These are phyloP conservation scores for Catalaphyllia jardinei DNA, from an alignment of 64 coral and sea anemone genomes.

Conservation along the genomic window DNA sequence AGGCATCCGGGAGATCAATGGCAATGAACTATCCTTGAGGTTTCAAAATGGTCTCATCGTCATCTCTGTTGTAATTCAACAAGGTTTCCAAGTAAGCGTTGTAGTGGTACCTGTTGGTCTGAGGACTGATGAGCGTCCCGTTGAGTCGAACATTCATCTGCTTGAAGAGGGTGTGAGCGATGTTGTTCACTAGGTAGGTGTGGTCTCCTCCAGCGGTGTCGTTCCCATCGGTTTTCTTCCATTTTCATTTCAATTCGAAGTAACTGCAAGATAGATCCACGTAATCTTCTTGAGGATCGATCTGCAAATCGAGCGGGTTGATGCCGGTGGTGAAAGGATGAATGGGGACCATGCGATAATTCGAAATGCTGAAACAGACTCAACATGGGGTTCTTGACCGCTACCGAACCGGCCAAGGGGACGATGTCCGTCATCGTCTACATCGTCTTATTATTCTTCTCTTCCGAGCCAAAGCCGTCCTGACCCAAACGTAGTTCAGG, in stretches of 20 bases:
- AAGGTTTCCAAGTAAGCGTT: background rate
- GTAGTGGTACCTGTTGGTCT: conserved; percentile 3
- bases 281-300: background rate
- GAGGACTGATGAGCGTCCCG: conserved; percentile 19
- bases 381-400: background rate
- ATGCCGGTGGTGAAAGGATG: background rate
- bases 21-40: background rate
- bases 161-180: background rate
- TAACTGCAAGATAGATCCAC: background rate
- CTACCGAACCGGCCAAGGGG: background rate
- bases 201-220: background rate
- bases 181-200: background rate
- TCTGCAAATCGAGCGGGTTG: background rate
- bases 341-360: background rate
- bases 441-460: too few species aligned
- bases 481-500: too few species aligned
- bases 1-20: background rate
- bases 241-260: background rate
- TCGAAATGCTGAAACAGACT: background rate
- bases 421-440: background rate
- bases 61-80: conserved; percentile 17
- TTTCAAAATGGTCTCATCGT: conserved; percentile 9
- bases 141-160: background rate
- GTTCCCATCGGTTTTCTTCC: background rate
- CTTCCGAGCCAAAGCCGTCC: too few species aligned